Evolutionary conservation across 2,797 vertebrate genomes (phyloP).

Genomic region (Gallinago nigripennis): DNA sequence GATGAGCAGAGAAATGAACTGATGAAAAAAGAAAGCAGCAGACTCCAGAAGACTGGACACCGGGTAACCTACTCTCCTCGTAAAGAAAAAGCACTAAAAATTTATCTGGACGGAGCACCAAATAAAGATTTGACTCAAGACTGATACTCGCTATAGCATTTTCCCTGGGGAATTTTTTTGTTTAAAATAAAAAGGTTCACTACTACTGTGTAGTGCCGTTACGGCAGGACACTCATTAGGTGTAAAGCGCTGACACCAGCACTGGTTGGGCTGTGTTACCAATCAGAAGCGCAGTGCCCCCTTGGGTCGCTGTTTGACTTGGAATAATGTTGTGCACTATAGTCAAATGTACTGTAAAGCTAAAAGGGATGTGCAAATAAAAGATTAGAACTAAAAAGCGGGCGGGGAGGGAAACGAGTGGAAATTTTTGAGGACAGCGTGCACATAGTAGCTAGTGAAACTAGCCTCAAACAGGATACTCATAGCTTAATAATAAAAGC

Average conservation of each 20-base stretch:
- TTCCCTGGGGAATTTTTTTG: slow-evolving; percentile 73
- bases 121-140: slow-evolving; percentile 94
- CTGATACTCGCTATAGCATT: slow-evolving; percentile 81
- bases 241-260: slow-evolving; percentile 86
- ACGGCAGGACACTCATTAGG: slow-evolving; percentile 77
- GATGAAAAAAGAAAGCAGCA: slow-evolving; percentile 99
- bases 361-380: slow-evolving; percentile 95
- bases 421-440: slow-evolving; percentile 77
- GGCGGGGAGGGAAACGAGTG: slow-evolving; percentile 78
- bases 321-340: slow-evolving; percentile 94
- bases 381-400: slow-evolving; percentile 77
- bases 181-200: slow-evolving; percentile 74
- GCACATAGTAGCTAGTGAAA: slow-evolving; percentile 81
- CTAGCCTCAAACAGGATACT: slow-evolving; percentile 81
- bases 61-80: slow-evolving; percentile 97
- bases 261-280: slow-evolving; percentile 79
- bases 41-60: slow-evolving; percentile 97
- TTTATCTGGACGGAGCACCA: slow-evolving; percentile 96
- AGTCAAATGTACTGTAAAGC: slow-evolving; percentile 97
- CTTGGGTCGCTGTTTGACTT: slow-evolving; percentile 81
- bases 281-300: slow-evolving; percentile 82
- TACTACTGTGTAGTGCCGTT: slow-evolving; percentile 83
- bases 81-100: slow-evolving; percentile 99
- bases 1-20: slow-evolving; percentile 96
- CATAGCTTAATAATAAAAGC: slow-evolving; percentile 85